Percentiles rank a stretch among this genome's conserved stretches.
Conservation (phyloP, 2,888 invertebrate species). For the Rhagophthalmus giganteus region DNA sequence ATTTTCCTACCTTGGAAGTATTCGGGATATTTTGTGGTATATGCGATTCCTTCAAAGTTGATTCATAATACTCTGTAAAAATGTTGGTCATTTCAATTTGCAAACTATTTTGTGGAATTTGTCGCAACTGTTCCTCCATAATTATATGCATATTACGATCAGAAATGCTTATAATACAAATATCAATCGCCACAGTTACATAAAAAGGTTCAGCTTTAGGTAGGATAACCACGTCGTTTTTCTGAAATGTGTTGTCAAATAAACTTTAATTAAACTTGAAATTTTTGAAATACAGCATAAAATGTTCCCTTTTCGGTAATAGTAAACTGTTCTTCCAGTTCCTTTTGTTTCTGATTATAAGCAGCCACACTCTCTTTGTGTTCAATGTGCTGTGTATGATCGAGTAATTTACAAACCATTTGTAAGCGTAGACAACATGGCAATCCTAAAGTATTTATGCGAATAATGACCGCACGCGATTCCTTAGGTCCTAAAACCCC, state of each 20-base stretch:
- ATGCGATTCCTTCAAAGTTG: too few species aligned
- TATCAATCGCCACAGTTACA: conserved; percentile 43
- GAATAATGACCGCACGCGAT: conserved; percentile 47
- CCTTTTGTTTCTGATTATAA: conserved; percentile 37
- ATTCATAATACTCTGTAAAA: conserved; percentile 6
- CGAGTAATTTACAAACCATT: conserved; percentile 51
- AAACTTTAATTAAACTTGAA: not conserved
- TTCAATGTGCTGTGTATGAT: conserved; percentile 48
- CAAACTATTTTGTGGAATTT: conserved; percentile 41
- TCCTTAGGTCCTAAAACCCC: conserved; percentile 52
- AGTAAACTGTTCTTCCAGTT: conserved; percentile 49
- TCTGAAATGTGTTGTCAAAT: conserved; percentile 36
- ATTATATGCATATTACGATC: conserved; percentile 43
- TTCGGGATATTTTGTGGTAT: too few species aligned
- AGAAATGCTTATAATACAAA: conserved; percentile 42
- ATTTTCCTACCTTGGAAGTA: too few species aligned
- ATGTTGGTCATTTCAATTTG: conserved; percentile 27
- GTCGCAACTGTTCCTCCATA: conserved; percentile 43
- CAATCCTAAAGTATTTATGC: conserved; percentile 45
- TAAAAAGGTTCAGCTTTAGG: conserved; percentile 44
- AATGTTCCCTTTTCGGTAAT: conserved; percentile 51
- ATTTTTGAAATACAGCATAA: conserved; percentile 42
- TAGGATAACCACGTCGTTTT: conserved; percentile 38
- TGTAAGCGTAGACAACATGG: conserved; percentile 44
- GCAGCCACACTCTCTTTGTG: conserved; percentile 47